A percentile compares a stretch with the other conserved stretches of the same genome.
These are phyloP conservation scores for Heliconius aoede DNA, from an alignment of 2,888 invertebrate genomes.

Conservation along the genomic window DNA sequence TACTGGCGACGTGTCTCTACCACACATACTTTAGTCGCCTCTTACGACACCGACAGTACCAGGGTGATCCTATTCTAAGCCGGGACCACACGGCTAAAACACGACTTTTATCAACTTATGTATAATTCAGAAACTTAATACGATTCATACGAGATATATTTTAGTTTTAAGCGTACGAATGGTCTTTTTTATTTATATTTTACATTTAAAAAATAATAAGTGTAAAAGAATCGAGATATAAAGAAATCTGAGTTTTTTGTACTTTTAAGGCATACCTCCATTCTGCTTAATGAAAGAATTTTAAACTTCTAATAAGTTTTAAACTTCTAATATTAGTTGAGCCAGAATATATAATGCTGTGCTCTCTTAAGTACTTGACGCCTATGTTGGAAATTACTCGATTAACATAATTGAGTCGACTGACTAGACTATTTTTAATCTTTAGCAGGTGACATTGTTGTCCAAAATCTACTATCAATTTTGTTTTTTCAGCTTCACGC, in stretches of 20 bases:
- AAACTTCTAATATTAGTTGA: neutral
- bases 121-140: neutral
- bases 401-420: neutral
- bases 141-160: neutral
- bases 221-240: too few relatives aligned
- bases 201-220: neutral
- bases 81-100: too few relatives aligned
- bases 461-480: neutral
- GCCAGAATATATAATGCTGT: neutral
- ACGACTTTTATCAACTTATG: neutral
- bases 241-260: too few relatives aligned
- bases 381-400: neutral
- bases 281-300: neutral
- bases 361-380: neutral
- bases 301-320: neutral
- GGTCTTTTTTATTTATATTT: neutral
- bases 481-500: too few relatives aligned
- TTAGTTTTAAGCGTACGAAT: neutral
- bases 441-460: neutral
- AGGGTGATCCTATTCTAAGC: too few relatives aligned
- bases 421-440: neutral
- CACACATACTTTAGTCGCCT: too few relatives aligned
- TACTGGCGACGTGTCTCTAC: too few relatives aligned
- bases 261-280: neutral
- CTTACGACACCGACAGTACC: too few relatives aligned